Conservation (phyloP, 2,113 vertebrate species). For the Eulacestoma nigropectus region DNA sequence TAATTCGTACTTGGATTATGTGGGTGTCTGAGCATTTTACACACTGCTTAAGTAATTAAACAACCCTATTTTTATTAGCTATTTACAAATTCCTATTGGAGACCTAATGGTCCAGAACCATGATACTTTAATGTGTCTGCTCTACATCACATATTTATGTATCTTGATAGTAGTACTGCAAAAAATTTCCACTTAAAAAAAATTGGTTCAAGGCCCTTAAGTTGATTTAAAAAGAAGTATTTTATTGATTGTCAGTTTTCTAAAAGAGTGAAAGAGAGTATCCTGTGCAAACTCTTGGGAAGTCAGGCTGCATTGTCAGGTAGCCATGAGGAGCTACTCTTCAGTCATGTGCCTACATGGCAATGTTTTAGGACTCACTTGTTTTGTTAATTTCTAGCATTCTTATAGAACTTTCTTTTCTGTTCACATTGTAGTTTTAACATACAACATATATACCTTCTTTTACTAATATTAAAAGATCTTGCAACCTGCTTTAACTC, state of each 20-base stretch:
- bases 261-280: neutral
- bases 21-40: neutral
- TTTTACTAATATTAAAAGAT: neutral
- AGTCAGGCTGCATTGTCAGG: neutral
- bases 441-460: neutral
- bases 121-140: neutral
- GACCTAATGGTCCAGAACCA: neutral
- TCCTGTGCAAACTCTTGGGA: neutral
- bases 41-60: neutral
- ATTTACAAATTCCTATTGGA: neutral
- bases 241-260: neutral
- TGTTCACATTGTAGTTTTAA: neutral
- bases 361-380: neutral
- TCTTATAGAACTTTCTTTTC: neutral
- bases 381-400: neutral
- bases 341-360: neutral
- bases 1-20: neutral
- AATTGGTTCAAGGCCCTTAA: neutral
- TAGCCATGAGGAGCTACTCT: neutral
- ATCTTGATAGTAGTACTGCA: neutral
- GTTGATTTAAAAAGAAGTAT: neutral
- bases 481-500: neutral
- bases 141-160: neutral
- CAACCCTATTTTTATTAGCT: neutral
- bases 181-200: neutral